Evolutionary conservation across 2,888 invertebrate species (phyloP).

Genomic region (Sisyra nigra): DNA sequence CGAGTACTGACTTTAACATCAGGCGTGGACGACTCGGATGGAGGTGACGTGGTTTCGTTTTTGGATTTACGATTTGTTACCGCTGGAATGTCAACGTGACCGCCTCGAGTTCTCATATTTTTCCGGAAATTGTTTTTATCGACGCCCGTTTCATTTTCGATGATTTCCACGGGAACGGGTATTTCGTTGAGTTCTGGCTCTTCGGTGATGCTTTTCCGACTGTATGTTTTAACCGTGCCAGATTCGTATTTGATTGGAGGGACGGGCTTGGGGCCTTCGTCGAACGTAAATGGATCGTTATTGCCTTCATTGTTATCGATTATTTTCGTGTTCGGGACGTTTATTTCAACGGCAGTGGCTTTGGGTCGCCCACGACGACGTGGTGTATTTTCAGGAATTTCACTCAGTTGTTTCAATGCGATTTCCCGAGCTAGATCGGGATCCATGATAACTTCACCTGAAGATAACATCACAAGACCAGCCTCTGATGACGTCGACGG

Average conservation of each 20-base stretch:
- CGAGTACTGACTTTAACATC: constrained; percentile 21
- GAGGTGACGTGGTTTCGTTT: background rate
- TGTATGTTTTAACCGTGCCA: constrained; percentile 6
- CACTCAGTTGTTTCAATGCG: constrained; percentile 35
- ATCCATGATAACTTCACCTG: constrained; percentile 22
- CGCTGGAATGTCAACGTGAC: background rate
- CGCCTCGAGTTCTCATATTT: background rate
- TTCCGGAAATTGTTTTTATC: background rate
- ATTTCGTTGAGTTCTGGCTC: constrained; percentile 4
- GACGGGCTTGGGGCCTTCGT: constrained; percentile 1
- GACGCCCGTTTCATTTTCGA: background rate
- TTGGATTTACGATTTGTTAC: constrained; percentile 4
- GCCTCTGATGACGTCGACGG: background rate
- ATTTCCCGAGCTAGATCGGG: constrained; percentile 33
- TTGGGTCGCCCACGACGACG: background rate
- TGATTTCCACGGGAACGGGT: constrained; percentile 7
- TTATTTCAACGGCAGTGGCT: background rate
- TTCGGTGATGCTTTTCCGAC: background rate
- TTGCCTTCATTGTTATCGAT: background rate
- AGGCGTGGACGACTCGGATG: constrained; percentile 4
- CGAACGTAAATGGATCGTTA: constrained; percentile 7
- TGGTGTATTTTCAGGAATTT: constrained; percentile 8
- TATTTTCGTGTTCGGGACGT: background rate
- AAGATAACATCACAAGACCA: background rate
- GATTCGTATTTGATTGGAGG: background rate